These are phyloP conservation scores for Gadopsis marmoratus DNA, from an alignment of 2,797 vertebrate species.

Conservation along the genomic window DNA sequence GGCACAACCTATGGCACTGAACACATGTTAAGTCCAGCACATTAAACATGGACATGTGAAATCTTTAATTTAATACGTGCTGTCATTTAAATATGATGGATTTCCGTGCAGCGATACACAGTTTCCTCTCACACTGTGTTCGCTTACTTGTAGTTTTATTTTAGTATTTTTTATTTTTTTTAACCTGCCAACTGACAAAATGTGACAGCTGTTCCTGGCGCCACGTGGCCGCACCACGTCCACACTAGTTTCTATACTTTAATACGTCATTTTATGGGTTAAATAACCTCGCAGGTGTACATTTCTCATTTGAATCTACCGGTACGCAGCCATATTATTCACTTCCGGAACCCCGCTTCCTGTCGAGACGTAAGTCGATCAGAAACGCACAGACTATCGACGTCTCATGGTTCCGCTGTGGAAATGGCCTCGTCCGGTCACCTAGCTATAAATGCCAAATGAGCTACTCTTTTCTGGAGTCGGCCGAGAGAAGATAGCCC, in stretches of 20 bases:
- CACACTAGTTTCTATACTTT: no score
- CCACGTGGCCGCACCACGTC: background rate
- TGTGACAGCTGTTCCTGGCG: background rate
- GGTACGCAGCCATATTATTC: conserved; percentile 25
- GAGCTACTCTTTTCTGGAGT: conserved; percentile 50
- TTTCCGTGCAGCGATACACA: no score
- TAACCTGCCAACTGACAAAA: background rate
- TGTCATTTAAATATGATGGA: background rate
- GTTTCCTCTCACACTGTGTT: accelerated
- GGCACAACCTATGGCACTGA: background rate
- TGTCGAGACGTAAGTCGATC: conserved; percentile 53
- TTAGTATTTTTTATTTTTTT: background rate
- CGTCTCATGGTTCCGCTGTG: conserved; percentile 72
- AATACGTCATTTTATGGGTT: background rate
- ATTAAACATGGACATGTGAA: background rate
- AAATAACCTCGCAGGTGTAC: background rate
- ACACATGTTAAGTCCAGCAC: background rate
- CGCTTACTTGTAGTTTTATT: no score
- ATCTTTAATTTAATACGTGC: background rate
- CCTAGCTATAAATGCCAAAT: conserved; percentile 63
- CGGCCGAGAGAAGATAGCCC: conserved; percentile 37
- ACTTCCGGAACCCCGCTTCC: conserved; percentile 80
- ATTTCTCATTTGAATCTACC: conserved; percentile 73
- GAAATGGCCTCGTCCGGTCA: conserved; percentile 72
- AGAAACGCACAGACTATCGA: conserved; percentile 53